Base-by-base conservation (phyloP, 2,113 vertebrate species). In the Ploceus nigricollis region DNA sequence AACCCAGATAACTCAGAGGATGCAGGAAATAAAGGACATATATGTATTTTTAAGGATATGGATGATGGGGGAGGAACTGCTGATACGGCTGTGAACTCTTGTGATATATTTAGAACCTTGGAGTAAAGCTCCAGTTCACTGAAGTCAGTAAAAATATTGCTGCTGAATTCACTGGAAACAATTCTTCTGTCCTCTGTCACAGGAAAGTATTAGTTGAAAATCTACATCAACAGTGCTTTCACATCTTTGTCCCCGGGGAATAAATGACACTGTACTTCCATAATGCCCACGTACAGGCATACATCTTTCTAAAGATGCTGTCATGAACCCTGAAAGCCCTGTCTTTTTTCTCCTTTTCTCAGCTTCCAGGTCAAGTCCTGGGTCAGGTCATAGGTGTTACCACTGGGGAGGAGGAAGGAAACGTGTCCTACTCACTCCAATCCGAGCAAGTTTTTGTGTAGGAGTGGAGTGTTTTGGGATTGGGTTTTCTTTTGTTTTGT, bases 351-450 rank as follows among this genome's bases (percentile, higher is more conserved):
- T 82, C 82, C 60, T 90, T 95, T 77, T 77, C 64, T 68, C 83
- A 93, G 86, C 94, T 96, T 97, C 93, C 94, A 95, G 94, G 95
- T 96, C 93, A 96, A 90, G 73, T 73, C 81, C 80, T 70, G 68
- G 86, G 93, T 96, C 95, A 93, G 96, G 95, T 97, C 94, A 97
- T 94, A 97, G 92, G 78, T 93, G 91, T 95, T 87, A 73, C 77
- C 86, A 84, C 86, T 64, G 45, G 79, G 81, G 90, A 95, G 73
- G 70, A 94, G 88, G 85, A 91, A 97, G 94, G 93, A 97, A 96
- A 90, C 15, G 5, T 94, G 79, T 91, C 71, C 90, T 73, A n/a
- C 69, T 80, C 60, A 37, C 76, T 90, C 69, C 65, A 60, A 15
- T 51, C 80, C 69, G 45, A 90, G 80, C 44, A 70, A 70, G 57